These are phyloP conservation scores for Acanthiza pusilla DNA, from an alignment of 2,797 vertebrate species.

Conservation along the genomic window DNA sequence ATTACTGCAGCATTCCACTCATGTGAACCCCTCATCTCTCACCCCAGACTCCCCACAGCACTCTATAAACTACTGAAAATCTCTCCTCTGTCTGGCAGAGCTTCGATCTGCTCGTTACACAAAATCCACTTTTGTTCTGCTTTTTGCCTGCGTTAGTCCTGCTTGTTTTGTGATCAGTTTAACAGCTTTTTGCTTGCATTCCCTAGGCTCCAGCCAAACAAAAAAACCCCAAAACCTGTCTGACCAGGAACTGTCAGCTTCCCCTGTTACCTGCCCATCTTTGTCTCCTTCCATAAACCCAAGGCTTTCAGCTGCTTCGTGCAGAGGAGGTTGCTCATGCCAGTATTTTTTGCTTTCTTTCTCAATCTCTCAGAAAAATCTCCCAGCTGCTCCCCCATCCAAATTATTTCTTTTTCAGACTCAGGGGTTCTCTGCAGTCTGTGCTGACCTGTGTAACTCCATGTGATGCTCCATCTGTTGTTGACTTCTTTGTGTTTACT, in stretches of 20 bases:
- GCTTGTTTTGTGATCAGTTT: neutral
- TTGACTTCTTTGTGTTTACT: conserved; percentile 50
- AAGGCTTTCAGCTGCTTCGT: neutral
- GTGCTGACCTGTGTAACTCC: conserved; percentile 20
- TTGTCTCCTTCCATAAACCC: neutral
- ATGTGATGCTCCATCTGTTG: conserved; percentile 54
- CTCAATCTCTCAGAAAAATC: neutral
- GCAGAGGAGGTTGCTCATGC: neutral
- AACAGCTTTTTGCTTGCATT: neutral
- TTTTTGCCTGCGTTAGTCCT: neutral
- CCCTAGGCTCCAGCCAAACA: neutral
- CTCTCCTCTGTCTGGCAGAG: neutral
- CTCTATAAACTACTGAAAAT: neutral
- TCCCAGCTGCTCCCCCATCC: neutral
- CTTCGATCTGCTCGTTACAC: neutral
- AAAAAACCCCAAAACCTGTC: neutral
- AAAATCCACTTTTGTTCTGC: neutral
- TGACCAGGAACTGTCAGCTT: neutral
- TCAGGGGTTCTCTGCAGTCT: neutral
- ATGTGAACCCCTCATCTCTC: neutral
- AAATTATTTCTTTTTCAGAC: neutral
- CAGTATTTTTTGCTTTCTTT: neutral
- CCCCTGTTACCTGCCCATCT: neutral
- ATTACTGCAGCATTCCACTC: neutral
- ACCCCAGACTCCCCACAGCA: neutral